Evolutionary conservation across 2,797 vertebrate species (phyloP).

Genomic region (Manis javanica): DNA sequence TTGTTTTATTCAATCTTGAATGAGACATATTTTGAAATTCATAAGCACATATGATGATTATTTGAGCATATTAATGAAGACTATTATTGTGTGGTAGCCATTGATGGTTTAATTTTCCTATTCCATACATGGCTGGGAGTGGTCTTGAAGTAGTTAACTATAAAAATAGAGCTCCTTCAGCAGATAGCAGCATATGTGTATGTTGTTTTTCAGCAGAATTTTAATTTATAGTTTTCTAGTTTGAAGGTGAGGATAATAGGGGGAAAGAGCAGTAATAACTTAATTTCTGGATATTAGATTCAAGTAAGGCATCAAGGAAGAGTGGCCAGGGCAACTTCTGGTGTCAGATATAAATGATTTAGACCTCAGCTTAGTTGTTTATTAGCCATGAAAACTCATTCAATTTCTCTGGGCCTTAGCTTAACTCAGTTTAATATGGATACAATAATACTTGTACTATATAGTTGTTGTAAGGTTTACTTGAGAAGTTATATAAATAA

Average conservation of each 20-base stretch:
- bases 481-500: constrained; percentile 45
- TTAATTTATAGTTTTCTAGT: not conserved
- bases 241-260: not conserved
- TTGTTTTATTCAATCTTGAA: not conserved
- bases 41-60: not conserved
- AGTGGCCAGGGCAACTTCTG: not conserved
- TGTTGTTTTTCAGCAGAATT: not conserved
- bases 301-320: not conserved
- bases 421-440: constrained; percentile 32
- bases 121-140: not conserved
- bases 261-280: not conserved
- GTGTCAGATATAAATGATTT: constrained; percentile 9
- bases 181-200: not conserved
- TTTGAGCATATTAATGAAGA: not conserved
- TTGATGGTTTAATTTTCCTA: constrained; percentile 29
- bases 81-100: not conserved
- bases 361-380: constrained; percentile 11
- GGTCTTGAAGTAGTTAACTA: not conserved
- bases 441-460: constrained; percentile 14
- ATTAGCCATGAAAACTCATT: constrained; percentile 35
- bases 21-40: not conserved
- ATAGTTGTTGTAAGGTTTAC: constrained; percentile 12
- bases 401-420: not conserved
- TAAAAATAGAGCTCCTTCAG: not conserved
- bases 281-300: not conserved